Evolutionary conservation across 2,888 invertebrate genomes (phyloP), one percentile per base, ranked within the genome.

Genomic region (Lasius fuliginosus): DNA sequence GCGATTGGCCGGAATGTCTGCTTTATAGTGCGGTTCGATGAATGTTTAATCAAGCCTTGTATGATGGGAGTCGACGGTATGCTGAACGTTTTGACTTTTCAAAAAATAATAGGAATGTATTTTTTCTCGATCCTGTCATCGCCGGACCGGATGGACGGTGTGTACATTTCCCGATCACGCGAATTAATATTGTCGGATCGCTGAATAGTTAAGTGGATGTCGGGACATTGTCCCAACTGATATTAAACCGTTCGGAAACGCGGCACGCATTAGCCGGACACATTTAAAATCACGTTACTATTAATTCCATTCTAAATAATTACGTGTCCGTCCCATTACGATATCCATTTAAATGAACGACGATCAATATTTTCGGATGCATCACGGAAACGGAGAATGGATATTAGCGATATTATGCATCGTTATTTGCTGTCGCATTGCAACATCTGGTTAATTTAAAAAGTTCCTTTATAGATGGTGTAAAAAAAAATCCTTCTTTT

Each of bases 1-100:
- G 60, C 79, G 60, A 79, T 79, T 60, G 79, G 46, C 33, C 60
- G 60, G 79, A 79, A 79, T 71, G 79, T 79, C 71, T 71, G 71
- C 58, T 60, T 40, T 71, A 79, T 60, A 23, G 33, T 9, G 71
- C 71, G 42, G 71, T 46, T 33, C 58, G 77, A 85, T 86, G 89
- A 89, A 89, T 89, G 82, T 86, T 87, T 89, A 89, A 89, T 89
- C 89, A 87, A 89, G 85, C 85, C 30, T 68, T 82, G 73, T 33
- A n/a, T 68, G 60, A 46, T 42, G 33, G 33, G 60, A 46, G 3
- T 42, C 23, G 36, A 69, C 42, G 58, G 36, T 33, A 60, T 27
- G 36, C 42, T 18, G 53, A 58, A 58, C 58, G 58, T 79, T 69
- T 79, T 69, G 79, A 79, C 79, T 79, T 79, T 79, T 79, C 69